Evolutionary conservation across 2,888 invertebrate genomes (phyloP), one percentile per base, ranked within the genome.

Genomic region (Deilephila elpenor): DNA sequence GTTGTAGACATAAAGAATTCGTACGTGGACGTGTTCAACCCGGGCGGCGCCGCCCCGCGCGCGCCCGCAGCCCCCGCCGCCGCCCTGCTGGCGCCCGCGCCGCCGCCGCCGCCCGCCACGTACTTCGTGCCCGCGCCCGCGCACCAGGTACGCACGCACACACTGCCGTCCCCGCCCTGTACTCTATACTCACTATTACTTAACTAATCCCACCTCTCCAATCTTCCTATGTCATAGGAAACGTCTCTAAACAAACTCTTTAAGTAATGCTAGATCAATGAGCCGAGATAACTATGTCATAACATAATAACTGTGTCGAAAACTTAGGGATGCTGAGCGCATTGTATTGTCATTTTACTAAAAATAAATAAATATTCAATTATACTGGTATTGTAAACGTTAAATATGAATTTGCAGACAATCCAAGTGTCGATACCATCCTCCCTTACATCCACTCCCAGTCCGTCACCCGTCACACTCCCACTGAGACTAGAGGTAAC

Each of bases 1-100:
- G 20, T 20, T 53, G 29, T 89, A 98, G 98, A 97, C 85, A 95
- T 97, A 84, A 97, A 97, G 91, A 97, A 97, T 85, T 97, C 97
- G 75, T 99, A 98, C 92, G 98, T 98, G 81, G 98, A 98, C 93
- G 98, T 98, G 75, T 96, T 98, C 92, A 98, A 98, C 95, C 97
- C 97, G 61, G 92, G 95, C 78, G 96, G 96, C 92, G 93, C 76
- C 89, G 89, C 79, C 78, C 96, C 96, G 61, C 86, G 80, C 75
- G 92, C 74, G 81, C 88, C 78, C 92, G 84, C 78, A 92, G 84
- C 84, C 81, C 96, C 96, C 75, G 93, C 95, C 74, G 70, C 71
- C 25, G 71, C 80, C 83, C 85, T 86, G 77, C 86, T 80, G 19
- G 78, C 80, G 59, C 82, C 83, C 29, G n/a, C 75, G 72, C 75